Base-by-base conservation (phyloP, 2,113 vertebrate species). In the Murina feae region DNA sequence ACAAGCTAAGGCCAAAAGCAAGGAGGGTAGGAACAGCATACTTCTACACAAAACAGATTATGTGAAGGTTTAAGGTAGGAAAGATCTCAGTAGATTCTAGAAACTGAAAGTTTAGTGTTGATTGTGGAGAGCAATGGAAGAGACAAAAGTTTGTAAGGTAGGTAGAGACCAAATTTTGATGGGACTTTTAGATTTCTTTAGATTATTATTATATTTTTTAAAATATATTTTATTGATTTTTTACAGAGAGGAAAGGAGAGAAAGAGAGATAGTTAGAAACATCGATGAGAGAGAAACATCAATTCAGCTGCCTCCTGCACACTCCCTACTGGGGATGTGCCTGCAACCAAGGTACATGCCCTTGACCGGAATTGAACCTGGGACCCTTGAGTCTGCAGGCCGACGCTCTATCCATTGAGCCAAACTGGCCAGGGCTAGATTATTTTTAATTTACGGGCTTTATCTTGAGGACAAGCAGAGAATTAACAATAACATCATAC, bases 61-160 rank as follows among this genome's bases (percentile, higher is more conserved):
- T 76, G 5, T 55, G 58, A 71, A 86, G 10, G 7, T 63, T 13
- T 63, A 81, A 91, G 47, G 23, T 86, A 44, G 75, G 47, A 58
- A 82, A 49, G 53, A n/a, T 84, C 12, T 42, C 53, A 18, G 12
- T 89, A 39, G 39, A 9, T 93, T 81, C 39, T 28, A 86, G 78
- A 84, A 90, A 92, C 55, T 65, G 37, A 76, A 83, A 81, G 60
- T 71, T 91, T 69, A n/a, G 6, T 90, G 74, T 53, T 86, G 71
- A 83, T 10, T 20, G 1, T 87, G 60, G 37, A 60, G 9, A 94
- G 12, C 32, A 81, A 72, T 2, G 12, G 18, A 39, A 47, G 28
- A 78, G 35, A 74, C 65, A 89, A 78, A 78, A 92, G 28, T 21
- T 89, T 39, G 60, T 23, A 1, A 42, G 78, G 21, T 60, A 68